Conservation (phyloP, 2,888 invertebrate genomes). For the Cheilosia grossa region DNA sequence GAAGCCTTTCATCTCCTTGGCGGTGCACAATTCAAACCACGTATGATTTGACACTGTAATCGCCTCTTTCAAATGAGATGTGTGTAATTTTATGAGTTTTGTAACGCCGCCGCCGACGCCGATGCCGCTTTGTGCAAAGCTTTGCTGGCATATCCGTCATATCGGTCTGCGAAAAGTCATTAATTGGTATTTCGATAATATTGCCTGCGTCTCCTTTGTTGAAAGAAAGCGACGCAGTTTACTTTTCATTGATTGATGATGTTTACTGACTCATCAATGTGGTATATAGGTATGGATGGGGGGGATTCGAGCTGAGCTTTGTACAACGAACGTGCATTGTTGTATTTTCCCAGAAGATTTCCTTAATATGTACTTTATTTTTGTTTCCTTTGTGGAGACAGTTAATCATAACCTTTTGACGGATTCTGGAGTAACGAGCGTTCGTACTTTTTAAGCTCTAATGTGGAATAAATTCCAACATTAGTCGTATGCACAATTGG, state of each 20-base stretch:
- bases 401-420: constrained; percentile 28
- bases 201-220: constrained; percentile 47
- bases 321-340: neutral
- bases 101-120: constrained; percentile 11
- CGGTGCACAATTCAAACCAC: constrained; percentile 35
- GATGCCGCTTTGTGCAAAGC: constrained; percentile 31
- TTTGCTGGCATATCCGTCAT: constrained; percentile 41
- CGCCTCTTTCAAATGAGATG: constrained; percentile 39
- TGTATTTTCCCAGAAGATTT: neutral
- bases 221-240: constrained; percentile 13
- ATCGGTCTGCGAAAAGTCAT: constrained; percentile 63
- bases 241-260: constrained; percentile 63
- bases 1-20: constrained; percentile 17
- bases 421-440: constrained; percentile 1
- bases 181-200: constrained; percentile 65
- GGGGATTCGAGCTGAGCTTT: neutral
- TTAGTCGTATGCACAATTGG: neutral
- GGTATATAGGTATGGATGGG: constrained; percentile 15
- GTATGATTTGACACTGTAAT: constrained; percentile 50
- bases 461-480: constrained; percentile 6
- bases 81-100: constrained; percentile 47
- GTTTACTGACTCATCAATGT: constrained; percentile 56
- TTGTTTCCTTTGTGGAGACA: neutral
- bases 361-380: constrained; percentile 10
- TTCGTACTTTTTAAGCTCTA: constrained; percentile 5